Evolutionary conservation across 2,888 invertebrate species (phyloP).

Genomic region (Sepiola atlantica): DNA sequence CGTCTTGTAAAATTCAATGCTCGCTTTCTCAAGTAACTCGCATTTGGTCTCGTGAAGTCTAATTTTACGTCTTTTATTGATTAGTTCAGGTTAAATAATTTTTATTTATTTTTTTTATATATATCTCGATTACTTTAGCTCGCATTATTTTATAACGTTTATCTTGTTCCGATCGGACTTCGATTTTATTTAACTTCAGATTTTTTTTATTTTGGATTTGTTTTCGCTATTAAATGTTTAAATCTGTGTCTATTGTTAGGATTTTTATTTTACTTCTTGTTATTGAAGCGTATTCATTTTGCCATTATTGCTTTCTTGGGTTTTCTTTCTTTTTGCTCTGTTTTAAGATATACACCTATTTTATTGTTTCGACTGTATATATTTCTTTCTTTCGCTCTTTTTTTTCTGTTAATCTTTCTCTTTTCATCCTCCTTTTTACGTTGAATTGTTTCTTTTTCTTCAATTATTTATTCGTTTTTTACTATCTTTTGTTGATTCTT

Average conservation of each 20-base stretch:
- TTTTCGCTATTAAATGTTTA: background rate
- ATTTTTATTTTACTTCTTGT: background rate
- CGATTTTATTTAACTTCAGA: background rate
- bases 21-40: background rate
- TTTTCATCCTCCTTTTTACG: background rate
- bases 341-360: background rate
- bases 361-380: background rate
- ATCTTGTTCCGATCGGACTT: background rate
- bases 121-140: background rate
- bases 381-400: background rate
- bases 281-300: background rate
- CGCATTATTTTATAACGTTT: background rate
- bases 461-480: no score
- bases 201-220: background rate
- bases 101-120: background rate
- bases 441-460: background rate
- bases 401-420: background rate
- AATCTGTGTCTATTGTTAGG: constrained; percentile 2
- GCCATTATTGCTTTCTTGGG: background rate
- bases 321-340: background rate
- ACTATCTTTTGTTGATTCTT: background rate
- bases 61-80: background rate
- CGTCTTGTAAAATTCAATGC: background rate
- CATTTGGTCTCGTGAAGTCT: background rate
- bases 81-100: background rate